Evolutionary conservation across 2,113 vertebrate species (phyloP).

Genomic region (Chaetorhynchus papuensis): DNA sequence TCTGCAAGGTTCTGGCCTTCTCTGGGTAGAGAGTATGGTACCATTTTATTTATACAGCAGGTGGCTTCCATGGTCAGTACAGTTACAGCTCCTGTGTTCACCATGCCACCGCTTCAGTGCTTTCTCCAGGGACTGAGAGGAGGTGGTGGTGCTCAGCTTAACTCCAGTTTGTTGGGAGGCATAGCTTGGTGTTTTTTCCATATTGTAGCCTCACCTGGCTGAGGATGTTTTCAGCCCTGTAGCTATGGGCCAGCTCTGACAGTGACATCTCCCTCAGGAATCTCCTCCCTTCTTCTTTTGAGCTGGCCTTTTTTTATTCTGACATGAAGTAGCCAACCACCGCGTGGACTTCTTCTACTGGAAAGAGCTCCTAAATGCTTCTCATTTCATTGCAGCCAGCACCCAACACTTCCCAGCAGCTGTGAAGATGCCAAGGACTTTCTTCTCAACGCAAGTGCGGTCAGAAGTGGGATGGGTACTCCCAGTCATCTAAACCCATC

Average conservation of each 20-base stretch:
- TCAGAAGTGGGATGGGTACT: conserved; percentile 22
- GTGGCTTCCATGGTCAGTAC: background rate
- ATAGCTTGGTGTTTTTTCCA: background rate
- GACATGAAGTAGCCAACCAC: background rate
- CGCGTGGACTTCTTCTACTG: conserved; percentile 1
- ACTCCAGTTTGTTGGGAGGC: background rate
- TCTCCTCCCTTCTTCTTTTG: conserved; percentile 26
- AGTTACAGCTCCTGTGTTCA: conserved; percentile 33
- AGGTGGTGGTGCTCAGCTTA: conserved; percentile 22
- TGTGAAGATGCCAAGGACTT: conserved; percentile 56
- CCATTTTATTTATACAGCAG: background rate
- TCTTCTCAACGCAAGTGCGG: background rate
- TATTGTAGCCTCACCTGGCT: background rate
- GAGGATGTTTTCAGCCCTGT: conserved; percentile 8
- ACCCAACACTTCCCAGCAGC: background rate
- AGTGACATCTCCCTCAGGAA: conserved; percentile 61
- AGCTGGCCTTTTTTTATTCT: conserved; percentile 27
- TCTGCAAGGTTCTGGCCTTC: background rate
- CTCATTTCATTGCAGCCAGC: background rate
- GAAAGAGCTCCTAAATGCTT: conserved; percentile 5
- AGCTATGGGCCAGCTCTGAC: conserved; percentile 17
- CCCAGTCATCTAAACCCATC: background rate
- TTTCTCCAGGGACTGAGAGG: conserved; percentile 52
- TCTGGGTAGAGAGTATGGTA: background rate
- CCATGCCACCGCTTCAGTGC: conserved; percentile 29